Conservation (phyloP, 1,140 invertebrate species). For the Maniola jurtina region DNA sequence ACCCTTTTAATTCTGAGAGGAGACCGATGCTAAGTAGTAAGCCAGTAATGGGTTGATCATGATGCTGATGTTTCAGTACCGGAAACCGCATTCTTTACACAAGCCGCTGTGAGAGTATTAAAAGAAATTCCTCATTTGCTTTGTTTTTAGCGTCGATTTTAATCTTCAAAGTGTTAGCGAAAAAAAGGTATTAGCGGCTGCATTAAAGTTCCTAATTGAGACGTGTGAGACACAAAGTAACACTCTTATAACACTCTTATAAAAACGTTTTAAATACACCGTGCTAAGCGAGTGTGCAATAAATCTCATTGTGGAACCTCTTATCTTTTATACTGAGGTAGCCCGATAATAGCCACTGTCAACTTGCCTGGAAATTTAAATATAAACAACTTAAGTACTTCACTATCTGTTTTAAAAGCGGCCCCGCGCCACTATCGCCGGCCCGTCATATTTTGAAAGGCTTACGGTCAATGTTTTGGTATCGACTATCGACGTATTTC, state of each 20-base stretch:
- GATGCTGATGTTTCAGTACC: too few relatives aligned
- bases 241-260: too few relatives aligned
- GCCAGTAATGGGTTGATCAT: too few relatives aligned
- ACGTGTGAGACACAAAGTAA: constrained; percentile 51
- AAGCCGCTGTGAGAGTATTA: neutral
- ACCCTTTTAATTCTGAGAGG: too few relatives aligned
- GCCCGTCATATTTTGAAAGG: constrained; percentile 46
- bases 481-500: neutral
- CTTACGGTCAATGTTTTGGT: constrained; percentile 2
- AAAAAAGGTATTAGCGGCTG: constrained; percentile 51
- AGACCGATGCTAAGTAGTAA: too few relatives aligned
- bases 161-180: constrained; percentile 36
- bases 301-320: constrained; percentile 65
- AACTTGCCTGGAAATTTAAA: constrained; percentile 62
- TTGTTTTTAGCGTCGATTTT: constrained; percentile 21
- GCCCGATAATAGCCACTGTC: constrained; percentile 61
- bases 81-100: neutral
- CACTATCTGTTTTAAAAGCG: constrained; percentile 41
- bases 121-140: neutral
- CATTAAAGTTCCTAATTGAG: constrained; percentile 68
- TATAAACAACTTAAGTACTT: constrained; percentile 70
- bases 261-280: constrained; percentile 52
- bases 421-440: constrained; percentile 41
- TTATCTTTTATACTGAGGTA: constrained; percentile 65
- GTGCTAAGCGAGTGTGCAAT: constrained; percentile 63